Base-by-base conservation (phyloP, 2,888 invertebrate species). In the Iselma pallidipennis region DNA sequence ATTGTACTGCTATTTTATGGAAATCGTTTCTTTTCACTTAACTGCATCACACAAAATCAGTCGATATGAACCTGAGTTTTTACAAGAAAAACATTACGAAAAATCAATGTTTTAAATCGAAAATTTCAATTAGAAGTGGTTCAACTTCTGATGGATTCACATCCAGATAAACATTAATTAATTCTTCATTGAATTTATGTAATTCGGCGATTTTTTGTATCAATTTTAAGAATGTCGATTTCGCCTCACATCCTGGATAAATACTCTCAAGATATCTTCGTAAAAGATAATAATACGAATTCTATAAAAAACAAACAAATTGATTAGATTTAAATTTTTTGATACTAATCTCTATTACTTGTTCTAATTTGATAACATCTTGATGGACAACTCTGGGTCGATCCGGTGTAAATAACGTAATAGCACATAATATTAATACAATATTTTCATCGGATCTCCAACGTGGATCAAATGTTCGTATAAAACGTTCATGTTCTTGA, bases 151-250 rank as follows among this genome's bases (percentile, higher is more conserved):
- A 86, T 28, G 97, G 96, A 84, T 97, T 95, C 1, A 96, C 94
- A 81, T 96, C 94, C 25, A 97, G 85, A 80, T 96, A 94, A 4
- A 96, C 94, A 37, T 91, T 90, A 7, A 96, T 92, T n/a, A 96
- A 91, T 73, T 94, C 93, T 72, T 95, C 95, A 63, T 95, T 94
- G 55, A 97, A 84, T 75, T 89, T 90, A 70, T 94, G 90, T 21
- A 98, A 87, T 77, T 97, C 96, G 25, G 92, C 88, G 72, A 97
- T 91, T 84, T 95, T 96, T 83, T 94, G 92, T 69, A 97, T 93
- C 61, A 98, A 84, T 75, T 92, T 91, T 23, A 94, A 83, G 83
- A 94, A 96, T 63, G 90, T 91, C 14, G 93, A 92, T 76, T 92
- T 91, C 0, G 95, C 95, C 76, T 95, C 94, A 76, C 92, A 94